phyloP scores from a whole-genome alignment of 2,113 vertebrate genomes.

The Collichthys lucidus region DNA sequence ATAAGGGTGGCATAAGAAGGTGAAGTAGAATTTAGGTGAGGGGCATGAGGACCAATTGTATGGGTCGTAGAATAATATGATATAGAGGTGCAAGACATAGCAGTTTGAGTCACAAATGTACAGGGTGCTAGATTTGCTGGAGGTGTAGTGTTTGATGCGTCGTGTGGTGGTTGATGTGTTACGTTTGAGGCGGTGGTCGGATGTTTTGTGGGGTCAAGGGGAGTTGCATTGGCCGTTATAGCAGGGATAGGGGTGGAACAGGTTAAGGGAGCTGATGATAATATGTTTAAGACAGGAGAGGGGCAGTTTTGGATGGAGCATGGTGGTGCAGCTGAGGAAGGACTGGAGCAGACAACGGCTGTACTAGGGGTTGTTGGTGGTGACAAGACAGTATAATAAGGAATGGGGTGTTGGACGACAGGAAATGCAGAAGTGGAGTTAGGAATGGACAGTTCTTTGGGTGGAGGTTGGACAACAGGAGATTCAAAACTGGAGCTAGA shows the following conservation, averaged over 20 bases:
- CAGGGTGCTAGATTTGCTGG: slow-evolving; percentile 60
- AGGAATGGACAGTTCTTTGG: slow-evolving; percentile 14
- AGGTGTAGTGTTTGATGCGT: slow-evolving; percentile 27
- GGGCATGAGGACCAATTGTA: slow-evolving; percentile 41
- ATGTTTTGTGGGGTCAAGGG: slow-evolving; percentile 19
- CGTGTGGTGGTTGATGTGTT: slow-evolving; percentile 40
- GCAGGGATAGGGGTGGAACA: slow-evolving; percentile 35
- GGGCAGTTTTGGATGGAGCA: slow-evolving; percentile 42
- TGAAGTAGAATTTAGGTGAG: slow-evolving; percentile 46
- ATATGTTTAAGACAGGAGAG: slow-evolving; percentile 30
- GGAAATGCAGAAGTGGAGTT: slow-evolving; percentile 37
- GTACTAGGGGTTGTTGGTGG: slow-evolving; percentile 53
- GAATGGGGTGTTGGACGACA: slow-evolving; percentile 37
- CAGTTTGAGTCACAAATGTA: slow-evolving; percentile 79
- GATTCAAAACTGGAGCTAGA: no score
- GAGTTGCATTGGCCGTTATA: slow-evolving; percentile 13
- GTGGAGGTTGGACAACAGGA: no score
- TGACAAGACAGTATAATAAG: slow-evolving; percentile 67
- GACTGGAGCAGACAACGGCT: slow-evolving; percentile 42
- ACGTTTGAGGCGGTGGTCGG: slow-evolving; percentile 24
- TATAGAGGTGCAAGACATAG: slow-evolving; percentile 79
- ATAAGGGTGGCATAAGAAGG: slow-evolving; percentile 77
- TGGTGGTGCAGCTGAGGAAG: slow-evolving; percentile 34
- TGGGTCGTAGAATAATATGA: slow-evolving; percentile 78
- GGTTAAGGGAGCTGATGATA: slow-evolving; percentile 22